Conservation (phyloP, 2,113 vertebrate genomes). For the Rhineura floridana region DNA sequence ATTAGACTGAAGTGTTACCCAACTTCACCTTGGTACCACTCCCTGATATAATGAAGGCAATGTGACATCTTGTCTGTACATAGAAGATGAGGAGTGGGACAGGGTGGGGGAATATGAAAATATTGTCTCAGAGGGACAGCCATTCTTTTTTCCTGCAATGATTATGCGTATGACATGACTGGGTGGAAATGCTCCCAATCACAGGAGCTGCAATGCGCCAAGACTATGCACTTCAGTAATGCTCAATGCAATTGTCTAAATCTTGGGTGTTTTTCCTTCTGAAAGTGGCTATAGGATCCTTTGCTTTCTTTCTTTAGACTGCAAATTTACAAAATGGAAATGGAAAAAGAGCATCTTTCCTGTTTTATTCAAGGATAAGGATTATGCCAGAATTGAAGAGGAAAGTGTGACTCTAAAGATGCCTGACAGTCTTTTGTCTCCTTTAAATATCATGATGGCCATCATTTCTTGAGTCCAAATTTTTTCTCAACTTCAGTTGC, state of each 20-base stretch:
- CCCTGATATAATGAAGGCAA: neutral
- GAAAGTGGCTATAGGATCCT: neutral
- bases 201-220: neutral
- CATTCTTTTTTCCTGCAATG: neutral
- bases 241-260: neutral
- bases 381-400: conserved; percentile 5
- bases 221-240: neutral
- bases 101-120: too few species aligned
- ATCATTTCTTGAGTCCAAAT: conserved; percentile 64
- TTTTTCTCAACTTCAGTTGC: conserved; percentile 65
- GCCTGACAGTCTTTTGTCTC: neutral
- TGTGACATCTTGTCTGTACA: neutral
- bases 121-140: fast-evolving
- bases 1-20: neutral
- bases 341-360: neutral
- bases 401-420: neutral
- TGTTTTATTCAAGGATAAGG: conserved; percentile 17
- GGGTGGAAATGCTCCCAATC: neutral
- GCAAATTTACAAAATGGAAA: neutral
- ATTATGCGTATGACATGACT: neutral
- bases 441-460: neutral
- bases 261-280: neutral
- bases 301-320: neutral
- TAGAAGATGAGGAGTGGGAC: neutral
- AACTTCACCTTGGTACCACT: neutral